Evolutionary conservation across 2,797 vertebrate species (phyloP), one percentile per base, ranked within the genome.

Genomic region (Poecilia picta): DNA sequence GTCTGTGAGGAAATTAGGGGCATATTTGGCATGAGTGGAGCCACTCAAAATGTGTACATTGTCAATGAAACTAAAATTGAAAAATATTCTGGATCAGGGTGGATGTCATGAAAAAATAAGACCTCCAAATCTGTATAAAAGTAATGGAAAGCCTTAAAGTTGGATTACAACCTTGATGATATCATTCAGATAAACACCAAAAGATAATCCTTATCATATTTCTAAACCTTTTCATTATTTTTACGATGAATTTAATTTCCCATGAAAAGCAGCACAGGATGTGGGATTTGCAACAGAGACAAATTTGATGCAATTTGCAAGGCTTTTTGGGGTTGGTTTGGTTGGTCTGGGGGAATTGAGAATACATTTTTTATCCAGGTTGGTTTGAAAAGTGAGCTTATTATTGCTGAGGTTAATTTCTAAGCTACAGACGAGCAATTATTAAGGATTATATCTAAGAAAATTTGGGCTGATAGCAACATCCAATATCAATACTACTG

Each of bases 81-180:
- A 18, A 66, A 79, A 28, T 72, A 8, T 78, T 78, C n/a, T 62
- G 2, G 8, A 70, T 31, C 0, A 41, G 0, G 49, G 76, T 78
- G 18, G 81, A 73, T 46, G 16, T 78, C 25, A 41, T 75, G n/a
- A 28, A 41, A 51, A 53, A 51, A 5, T 4, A 20, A 23, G 18
- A 16, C 41, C 8, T 6, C 41, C 2, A 74, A 41, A 28, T 11
- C 28, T 74, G 8, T n/a, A 8, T n/a, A 20, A 23, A 39, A 72
- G 36, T 72, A 73, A 81, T 41, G 76, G 41, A 4, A n/a, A 72
- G 36, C 49, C 3, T 31, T 53, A n/a, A 62, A 36, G 36, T 62
- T 43, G 85, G 16, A 20, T 72, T 33, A 81, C 84, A 70, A 57
- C 46, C 70, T 77, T 2, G 8, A 71, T 33, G 68, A n/a, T 13